A percentile compares a stretch with the other conserved stretches of the same genome.
phyloP scores from a whole-genome alignment of 30 jellyfish, hydroid and myxozoan species.

The Mastigias papua region DNA sequence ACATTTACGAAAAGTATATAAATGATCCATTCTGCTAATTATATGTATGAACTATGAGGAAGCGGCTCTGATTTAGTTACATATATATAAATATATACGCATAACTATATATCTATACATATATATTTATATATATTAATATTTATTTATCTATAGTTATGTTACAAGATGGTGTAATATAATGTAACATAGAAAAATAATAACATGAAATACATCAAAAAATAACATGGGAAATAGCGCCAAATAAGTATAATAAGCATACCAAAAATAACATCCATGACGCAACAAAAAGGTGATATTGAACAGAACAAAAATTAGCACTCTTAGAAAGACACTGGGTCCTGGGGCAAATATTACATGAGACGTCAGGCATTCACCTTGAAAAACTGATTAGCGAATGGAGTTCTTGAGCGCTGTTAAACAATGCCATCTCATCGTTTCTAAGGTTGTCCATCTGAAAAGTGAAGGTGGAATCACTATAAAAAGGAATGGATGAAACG shows the following conservation, averaged over 20 bases:
- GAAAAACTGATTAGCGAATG: conserved; percentile 85
- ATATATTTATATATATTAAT: no score
- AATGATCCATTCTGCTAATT: no score
- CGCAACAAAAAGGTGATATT: no score
- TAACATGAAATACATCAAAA: not conserved
- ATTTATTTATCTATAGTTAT: not conserved
- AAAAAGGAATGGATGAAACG: no score
- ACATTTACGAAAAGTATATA: no score
- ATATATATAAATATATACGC: no score
- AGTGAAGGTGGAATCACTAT: no score
- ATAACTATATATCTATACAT: no score
- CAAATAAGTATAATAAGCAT: not conserved
- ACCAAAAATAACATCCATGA: no score
- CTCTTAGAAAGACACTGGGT: not conserved
- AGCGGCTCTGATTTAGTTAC: no score
- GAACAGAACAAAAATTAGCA: not conserved
- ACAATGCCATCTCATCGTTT: conserved; percentile 65
- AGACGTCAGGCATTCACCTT: conserved; percentile 51
- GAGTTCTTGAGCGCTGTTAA: conserved; percentile 75
- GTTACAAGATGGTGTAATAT: not conserved
- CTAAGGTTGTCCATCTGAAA: conserved; percentile 36
- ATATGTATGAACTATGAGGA: no score
- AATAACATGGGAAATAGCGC: not conserved
- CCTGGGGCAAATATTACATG: not conserved
- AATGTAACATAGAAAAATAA: not conserved